Percentiles rank a stretch among this genome's conserved stretches.
These are phyloP conservation scores for Bergia sp. DNA, from an alignment of 92 coral and sea anemone genomes.

Conservation along the genomic window DNA sequence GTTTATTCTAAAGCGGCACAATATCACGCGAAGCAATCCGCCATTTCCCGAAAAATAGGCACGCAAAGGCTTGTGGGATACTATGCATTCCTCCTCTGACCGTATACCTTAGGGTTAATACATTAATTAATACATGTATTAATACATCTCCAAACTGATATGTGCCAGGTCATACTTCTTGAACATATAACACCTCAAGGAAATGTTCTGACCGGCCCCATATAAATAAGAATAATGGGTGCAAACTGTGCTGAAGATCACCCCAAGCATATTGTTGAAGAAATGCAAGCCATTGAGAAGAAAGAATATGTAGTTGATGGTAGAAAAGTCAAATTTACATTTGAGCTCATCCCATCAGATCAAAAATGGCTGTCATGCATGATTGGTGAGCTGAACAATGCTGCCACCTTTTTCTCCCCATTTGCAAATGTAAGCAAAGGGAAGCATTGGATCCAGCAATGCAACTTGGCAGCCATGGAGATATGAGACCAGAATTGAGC, in stretches of 20 bases:
- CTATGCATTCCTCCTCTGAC: neutral
- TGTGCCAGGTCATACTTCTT: too few species aligned
- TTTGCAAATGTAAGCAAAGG: constrained; percentile 58
- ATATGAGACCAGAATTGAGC: constrained; percentile 35
- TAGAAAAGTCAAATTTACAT: constrained; percentile 34
- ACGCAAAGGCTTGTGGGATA: neutral
- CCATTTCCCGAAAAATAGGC: neutral
- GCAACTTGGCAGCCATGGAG: constrained; percentile 61
- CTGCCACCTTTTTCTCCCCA: constrained; percentile 57
- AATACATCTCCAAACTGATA: too few species aligned
- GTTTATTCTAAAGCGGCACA: neutral
- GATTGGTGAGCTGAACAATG: constrained; percentile 59
- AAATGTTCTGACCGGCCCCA: neutral
- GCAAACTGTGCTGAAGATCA: constrained; percentile 52
- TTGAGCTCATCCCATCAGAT: constrained; percentile 50
- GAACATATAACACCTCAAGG: neutral
- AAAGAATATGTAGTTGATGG: constrained; percentile 34
- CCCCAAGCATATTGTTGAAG: constrained; percentile 43
- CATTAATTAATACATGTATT: too few species aligned
- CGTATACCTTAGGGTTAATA: too few species aligned
- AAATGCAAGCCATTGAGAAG: constrained; percentile 40
- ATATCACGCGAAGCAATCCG: neutral
- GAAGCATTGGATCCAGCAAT: constrained; percentile 43
- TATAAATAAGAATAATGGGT: constrained; percentile 25
- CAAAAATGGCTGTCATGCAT: constrained; percentile 63